A percentile compares a stretch with the other conserved stretches of the same genome.
phyloP scores from a whole-genome alignment of 2,797 vertebrate genomes.

The Apogon hyalosoma region DNA sequence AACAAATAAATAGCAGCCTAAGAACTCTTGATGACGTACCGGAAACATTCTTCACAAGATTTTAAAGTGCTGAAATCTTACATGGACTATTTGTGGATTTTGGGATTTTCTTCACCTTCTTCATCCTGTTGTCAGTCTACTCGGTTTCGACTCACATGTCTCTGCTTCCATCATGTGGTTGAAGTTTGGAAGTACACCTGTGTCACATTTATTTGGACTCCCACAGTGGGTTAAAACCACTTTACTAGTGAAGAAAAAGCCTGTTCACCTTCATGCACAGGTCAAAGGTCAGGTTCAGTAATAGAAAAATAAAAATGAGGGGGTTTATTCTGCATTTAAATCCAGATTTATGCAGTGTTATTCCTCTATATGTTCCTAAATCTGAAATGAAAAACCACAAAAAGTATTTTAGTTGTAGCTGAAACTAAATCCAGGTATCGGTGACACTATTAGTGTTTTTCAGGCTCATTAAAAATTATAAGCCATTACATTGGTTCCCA shows the following conservation, averaged over 20 bases:
- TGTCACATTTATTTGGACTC: too few species aligned
- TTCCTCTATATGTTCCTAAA: background rate
- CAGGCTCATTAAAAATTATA: background rate
- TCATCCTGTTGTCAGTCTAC: background rate
- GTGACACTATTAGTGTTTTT: too few species aligned
- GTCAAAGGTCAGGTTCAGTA: too few species aligned
- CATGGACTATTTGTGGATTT: background rate
- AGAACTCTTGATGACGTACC: background rate
- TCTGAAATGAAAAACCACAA: background rate
- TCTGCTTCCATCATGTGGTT: constrained; percentile 73
- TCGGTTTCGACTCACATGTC: constrained; percentile 4
- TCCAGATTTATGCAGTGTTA: background rate
- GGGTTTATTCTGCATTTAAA: too few species aligned
- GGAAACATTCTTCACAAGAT: background rate
- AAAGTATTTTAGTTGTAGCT: background rate
- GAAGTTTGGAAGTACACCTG: background rate
- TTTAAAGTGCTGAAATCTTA: constrained; percentile 27
- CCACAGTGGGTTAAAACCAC: too few species aligned
- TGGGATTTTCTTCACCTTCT: background rate
- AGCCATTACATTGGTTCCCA: background rate
- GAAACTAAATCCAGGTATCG: background rate
- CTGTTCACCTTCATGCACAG: too few species aligned
- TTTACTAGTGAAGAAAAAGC: too few species aligned
- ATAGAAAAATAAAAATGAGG: too few species aligned
- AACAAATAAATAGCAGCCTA: constrained; percentile 45